Conservation (phyloP, 1,140 invertebrate species). For the Ptiloglossa arizonensis region DNA sequence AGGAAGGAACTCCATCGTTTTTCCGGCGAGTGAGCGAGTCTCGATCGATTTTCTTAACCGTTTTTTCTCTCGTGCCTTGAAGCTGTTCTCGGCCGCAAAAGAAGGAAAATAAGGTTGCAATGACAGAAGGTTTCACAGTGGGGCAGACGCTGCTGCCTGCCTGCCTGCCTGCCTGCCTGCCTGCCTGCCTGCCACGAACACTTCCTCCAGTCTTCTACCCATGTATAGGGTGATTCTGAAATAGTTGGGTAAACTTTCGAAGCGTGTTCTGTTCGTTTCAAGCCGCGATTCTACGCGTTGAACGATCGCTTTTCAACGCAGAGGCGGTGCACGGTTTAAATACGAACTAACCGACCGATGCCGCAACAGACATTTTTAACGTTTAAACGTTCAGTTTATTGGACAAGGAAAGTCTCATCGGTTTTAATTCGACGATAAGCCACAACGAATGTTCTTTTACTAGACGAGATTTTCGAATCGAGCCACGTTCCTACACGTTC, state of each 20-base stretch:
- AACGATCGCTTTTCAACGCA: too few relatives aligned
- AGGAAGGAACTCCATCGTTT: conserved; percentile 36
- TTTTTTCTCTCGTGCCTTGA: conserved; percentile 33
- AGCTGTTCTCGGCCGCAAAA: conserved; percentile 42
- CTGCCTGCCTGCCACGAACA: conserved; percentile 41
- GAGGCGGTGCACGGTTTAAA: too few relatives aligned
- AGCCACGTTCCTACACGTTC: too few relatives aligned
- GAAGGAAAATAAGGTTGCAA: conserved; percentile 53
- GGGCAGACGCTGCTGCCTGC: conserved; percentile 24
- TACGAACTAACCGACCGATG: too few relatives aligned
- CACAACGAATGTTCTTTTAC: too few relatives aligned
- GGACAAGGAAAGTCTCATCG: too few relatives aligned
- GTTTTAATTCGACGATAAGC: too few relatives aligned
- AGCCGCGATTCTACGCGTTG: too few relatives aligned
- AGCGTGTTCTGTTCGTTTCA: too few relatives aligned
- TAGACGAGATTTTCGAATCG: too few relatives aligned
- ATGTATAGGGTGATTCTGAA: neutral
- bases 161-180: conserved; percentile 36
- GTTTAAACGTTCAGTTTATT: too few relatives aligned
- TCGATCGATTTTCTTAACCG: conserved; percentile 55
- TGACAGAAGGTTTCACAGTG: conserved; percentile 53
- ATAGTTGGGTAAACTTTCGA: neutral
- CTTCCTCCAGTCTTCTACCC: conserved; percentile 3
- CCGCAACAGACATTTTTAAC: too few relatives aligned
- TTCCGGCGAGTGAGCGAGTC: conserved; percentile 2